A percentile compares a stretch with the other conserved stretches of the same genome.
Evolutionary conservation across 1,140 invertebrate genomes (phyloP).

Genomic region (Calycopis cecrops): DNA sequence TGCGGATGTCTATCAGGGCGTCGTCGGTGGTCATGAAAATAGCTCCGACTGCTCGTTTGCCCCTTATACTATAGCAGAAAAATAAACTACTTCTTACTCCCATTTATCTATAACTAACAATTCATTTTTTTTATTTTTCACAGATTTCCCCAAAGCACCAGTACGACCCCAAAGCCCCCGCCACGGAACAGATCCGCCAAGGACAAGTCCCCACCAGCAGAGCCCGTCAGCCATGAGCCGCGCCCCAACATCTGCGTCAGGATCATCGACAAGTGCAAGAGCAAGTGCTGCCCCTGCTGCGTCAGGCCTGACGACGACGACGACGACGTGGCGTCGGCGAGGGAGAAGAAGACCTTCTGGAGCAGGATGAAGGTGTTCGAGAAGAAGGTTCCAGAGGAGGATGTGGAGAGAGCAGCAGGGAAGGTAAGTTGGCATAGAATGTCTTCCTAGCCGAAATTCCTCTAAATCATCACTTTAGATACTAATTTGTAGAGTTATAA

Average conservation of each 20-base stretch:
- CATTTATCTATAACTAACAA: slow-evolving; percentile 2
- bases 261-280: slow-evolving; percentile 55
- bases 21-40: too few species aligned
- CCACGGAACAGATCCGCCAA: slow-evolving; percentile 33
- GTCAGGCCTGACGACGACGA: slow-evolving; percentile 39
- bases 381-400: slow-evolving; percentile 47
- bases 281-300: slow-evolving; percentile 57
- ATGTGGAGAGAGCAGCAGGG: slow-evolving; percentile 48
- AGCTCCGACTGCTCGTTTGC: too few species aligned
- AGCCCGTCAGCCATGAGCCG: slow-evolving; percentile 19
- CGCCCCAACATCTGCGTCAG: slow-evolving; percentile 56
- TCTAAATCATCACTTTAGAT: too few species aligned
- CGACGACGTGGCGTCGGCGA: slow-evolving; percentile 23
- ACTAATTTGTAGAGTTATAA: too few species aligned
- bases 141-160: slow-evolving; percentile 67
- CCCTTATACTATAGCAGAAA: too few species aligned
- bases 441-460: too few species aligned
- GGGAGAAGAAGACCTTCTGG: slow-evolving; percentile 34
- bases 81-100: too few species aligned
- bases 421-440: slow-evolving; percentile 42
- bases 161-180: slow-evolving; percentile 60
- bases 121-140: not conserved
- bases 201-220: slow-evolving; percentile 14
- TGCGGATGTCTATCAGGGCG: too few species aligned
- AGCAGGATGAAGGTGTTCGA: slow-evolving; percentile 49